A percentile compares a stretch with the other conserved stretches of the same genome.
Conservation (phyloP, 2,888 invertebrate species). For the Himalopsyche tibetana region DNA sequence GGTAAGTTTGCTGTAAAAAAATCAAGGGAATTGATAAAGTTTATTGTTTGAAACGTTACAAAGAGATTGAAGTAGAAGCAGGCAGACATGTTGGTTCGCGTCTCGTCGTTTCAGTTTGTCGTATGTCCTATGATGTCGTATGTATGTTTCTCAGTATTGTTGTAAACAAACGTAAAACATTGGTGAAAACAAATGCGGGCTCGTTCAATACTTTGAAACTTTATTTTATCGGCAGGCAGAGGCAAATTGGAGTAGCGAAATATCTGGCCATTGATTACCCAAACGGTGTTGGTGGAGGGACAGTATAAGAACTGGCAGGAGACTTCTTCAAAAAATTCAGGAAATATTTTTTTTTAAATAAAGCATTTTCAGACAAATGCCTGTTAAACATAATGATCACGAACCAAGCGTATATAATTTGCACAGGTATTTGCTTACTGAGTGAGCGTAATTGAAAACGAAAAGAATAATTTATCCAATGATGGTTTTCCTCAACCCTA, state of each 20-base stretch:
- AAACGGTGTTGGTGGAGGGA: too few species aligned
- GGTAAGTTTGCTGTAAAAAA: neutral
- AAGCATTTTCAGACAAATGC: too few species aligned
- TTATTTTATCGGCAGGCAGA: constrained; percentile 22
- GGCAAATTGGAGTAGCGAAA: neutral
- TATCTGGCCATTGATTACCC: too few species aligned
- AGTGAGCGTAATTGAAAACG: too few species aligned
- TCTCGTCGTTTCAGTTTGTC: constrained; percentile 27
- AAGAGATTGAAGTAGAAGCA: neutral
- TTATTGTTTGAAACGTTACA: constrained; percentile 35
- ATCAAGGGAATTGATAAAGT: constrained; percentile 1
- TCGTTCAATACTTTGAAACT: constrained; percentile 58
- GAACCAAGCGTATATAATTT: too few species aligned
- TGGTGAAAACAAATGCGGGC: constrained; percentile 54
- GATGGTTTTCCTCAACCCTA: too few species aligned
- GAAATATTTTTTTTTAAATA: too few species aligned
- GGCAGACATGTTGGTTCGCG: constrained; percentile 31
- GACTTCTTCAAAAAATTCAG: too few species aligned
- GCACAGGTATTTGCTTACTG: too few species aligned
- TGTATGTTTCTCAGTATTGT: constrained; percentile 34
- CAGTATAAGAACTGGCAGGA: too few species aligned
- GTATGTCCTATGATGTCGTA: neutral
- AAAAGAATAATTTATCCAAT: too few species aligned
- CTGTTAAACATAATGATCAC: too few species aligned
- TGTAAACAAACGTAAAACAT: constrained; percentile 42